Evolutionary conservation across 2,797 vertebrate species (phyloP), one percentile per base, ranked within the genome.

Genomic region (Phoxinus dragarum): DNA sequence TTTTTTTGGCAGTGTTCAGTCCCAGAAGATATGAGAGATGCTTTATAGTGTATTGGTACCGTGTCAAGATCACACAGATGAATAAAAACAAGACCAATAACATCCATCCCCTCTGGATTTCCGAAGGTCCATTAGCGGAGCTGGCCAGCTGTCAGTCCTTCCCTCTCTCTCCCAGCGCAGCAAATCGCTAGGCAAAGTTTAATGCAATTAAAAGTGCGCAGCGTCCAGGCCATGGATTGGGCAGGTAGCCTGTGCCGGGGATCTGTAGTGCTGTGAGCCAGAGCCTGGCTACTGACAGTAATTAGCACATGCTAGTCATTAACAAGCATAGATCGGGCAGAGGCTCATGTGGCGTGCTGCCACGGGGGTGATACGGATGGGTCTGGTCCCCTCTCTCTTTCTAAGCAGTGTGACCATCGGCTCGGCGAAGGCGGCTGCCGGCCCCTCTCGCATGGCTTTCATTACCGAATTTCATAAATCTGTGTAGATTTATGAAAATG

Each of bases 291-390:
- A 59, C 92, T 93, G 96, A 97, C 95, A 96, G 96, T 97, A 98
- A 98, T 99, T 99, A 99, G 97, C 97, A 97, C 96, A 97, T 96
- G 96, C 95, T 96, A 95, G 95, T 96, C 97, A 98, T 98, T 99
- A 98, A 96, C 97, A 97, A 96, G 95, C 90, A 92, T 96, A 97
- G 97, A 98, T 95, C 97, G 97, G 95, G 95, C 94, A 93, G 91
- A 96, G 93, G 94, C 90, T 64, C 93, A 93, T 90, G 93, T 96
- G 95, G 96, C 95, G 93, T 84, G 79, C 93, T 95, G 95, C 96
- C 96, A 96, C 93, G 67, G 91, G 92, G 21, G 75, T 86, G 92
- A 93, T 94, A 93, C 93, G 95, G 95, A 93, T 90, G 86, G 94
- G 94, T 64, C 34, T 73, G 54, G 84, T 38, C 94, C 94, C 94